phyloP scores from a whole-genome alignment of 2,888 invertebrate species.

The Pyrochroa serraticornis region DNA sequence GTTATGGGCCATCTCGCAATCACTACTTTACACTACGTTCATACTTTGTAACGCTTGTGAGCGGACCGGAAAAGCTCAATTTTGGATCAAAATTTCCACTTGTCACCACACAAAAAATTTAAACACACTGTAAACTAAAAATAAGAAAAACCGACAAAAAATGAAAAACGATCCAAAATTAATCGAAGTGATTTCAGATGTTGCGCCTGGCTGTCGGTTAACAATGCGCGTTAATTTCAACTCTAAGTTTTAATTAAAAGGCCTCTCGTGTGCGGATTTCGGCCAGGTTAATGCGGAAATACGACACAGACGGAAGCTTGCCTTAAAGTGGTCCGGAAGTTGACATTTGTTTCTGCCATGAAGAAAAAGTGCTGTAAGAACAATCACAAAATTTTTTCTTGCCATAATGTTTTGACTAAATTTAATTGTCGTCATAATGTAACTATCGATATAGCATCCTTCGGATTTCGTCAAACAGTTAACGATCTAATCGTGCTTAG shows the following conservation, averaged over 20 bases:
- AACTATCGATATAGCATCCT: not conserved
- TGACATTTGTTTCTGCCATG: slow-evolving; percentile 69
- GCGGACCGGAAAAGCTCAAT: too few relatives aligned
- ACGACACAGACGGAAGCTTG: slow-evolving; percentile 62
- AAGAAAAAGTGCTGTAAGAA: slow-evolving; percentile 81
- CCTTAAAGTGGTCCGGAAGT: slow-evolving; percentile 79
- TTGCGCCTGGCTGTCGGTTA: not conserved
- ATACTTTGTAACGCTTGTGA: too few relatives aligned
- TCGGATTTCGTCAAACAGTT: not conserved
- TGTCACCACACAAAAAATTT: too few relatives aligned
- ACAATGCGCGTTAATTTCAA: too few relatives aligned
- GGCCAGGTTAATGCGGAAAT: slow-evolving; percentile 29
- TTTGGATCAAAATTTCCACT: too few relatives aligned
- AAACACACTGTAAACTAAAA: too few relatives aligned
- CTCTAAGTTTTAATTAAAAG: slow-evolving; percentile 5
- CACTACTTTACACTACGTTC: too few relatives aligned
- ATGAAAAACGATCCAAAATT: too few relatives aligned
- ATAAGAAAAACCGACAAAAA: too few relatives aligned
- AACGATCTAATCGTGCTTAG: not conserved
- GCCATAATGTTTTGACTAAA: slow-evolving; percentile 19
- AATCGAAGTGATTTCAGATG: slow-evolving; percentile 3
- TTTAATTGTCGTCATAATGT: slow-evolving; percentile 14
- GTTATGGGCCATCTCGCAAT: not conserved
- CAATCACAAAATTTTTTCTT: slow-evolving; percentile 58
- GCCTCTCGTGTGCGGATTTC: slow-evolving; percentile 23